Evolutionary conservation across 2,888 invertebrate genomes (phyloP).

Genomic region (Philopedon plagiatum): DNA sequence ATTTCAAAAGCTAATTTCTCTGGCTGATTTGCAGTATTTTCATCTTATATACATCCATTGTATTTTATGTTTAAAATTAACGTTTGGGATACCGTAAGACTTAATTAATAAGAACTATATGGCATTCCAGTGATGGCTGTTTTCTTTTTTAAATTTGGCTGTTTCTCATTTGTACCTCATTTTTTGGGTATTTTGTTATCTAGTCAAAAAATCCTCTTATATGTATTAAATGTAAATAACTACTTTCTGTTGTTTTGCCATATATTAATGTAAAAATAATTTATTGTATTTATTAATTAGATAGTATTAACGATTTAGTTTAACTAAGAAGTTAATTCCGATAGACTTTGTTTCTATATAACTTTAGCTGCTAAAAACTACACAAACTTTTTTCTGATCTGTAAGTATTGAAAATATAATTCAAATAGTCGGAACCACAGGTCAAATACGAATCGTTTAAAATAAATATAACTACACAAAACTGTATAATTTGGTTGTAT

Average conservation of each 20-base stretch:
- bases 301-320: slow-evolving; percentile 23
- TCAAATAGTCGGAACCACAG: slow-evolving; percentile 56
- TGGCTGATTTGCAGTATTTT: no score
- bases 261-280: slow-evolving; percentile 47
- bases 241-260: slow-evolving; percentile 45
- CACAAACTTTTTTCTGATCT: slow-evolving; percentile 55
- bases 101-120: slow-evolving; percentile 7
- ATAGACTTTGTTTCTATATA: slow-evolving; percentile 2
- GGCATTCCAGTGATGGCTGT: slow-evolving; percentile 39
- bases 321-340: slow-evolving; percentile 5
- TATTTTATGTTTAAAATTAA: neutral
- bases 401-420: slow-evolving; percentile 60
- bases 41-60: no score
- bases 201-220: slow-evolving; percentile 35
- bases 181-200: slow-evolving; percentile 38
- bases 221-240: slow-evolving; percentile 48
- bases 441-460: slow-evolving; percentile 65
- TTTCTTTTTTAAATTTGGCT: slow-evolving; percentile 38
- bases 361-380: slow-evolving; percentile 16
- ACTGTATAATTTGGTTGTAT: slow-evolving; percentile 47
- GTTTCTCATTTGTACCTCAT: slow-evolving; percentile 37
- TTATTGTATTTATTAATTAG: slow-evolving; percentile 40
- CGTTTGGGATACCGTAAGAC: slow-evolving; percentile 7
- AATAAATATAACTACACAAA: slow-evolving; percentile 53
- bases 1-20: neutral